Percentiles rank a stretch among this genome's conserved stretches.
Evolutionary conservation across 2,113 vertebrate species (phyloP).

Genomic region (Rhea pennata): DNA sequence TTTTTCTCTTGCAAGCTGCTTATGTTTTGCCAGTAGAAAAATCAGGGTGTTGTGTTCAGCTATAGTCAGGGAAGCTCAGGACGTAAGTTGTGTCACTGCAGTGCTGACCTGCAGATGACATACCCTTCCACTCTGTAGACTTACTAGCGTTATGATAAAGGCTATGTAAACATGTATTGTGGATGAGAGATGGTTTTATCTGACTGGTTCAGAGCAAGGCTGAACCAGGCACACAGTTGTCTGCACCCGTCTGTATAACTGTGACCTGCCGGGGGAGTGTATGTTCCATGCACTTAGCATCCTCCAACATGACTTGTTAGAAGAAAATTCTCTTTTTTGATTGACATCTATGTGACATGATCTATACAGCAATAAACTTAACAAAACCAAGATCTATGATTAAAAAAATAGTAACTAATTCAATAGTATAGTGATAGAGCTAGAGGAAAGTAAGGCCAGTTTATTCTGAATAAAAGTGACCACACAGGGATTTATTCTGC

Average conservation of each 20-base stretch:
- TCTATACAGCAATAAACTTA: background rate
- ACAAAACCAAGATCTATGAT: background rate
- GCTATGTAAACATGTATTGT: background rate
- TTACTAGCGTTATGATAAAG: background rate
- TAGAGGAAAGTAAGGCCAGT: background rate
- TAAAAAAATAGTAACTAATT: background rate
- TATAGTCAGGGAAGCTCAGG: background rate
- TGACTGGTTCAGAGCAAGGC: background rate
- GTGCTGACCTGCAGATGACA: background rate
- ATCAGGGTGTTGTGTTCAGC: background rate
- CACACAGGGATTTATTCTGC: background rate
- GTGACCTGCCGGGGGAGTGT: background rate
- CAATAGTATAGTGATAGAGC: background rate
- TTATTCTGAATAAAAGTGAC: background rate
- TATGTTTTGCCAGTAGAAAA: background rate
- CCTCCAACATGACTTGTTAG: background rate
- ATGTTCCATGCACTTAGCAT: background rate
- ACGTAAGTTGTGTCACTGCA: background rate
- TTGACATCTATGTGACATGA: background rate
- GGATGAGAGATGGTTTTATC: background rate
- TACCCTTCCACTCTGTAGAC: background rate
- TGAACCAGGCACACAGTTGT: background rate
- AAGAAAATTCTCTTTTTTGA: background rate
- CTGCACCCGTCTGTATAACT: fast-evolving
- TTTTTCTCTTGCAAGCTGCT: background rate